These are phyloP conservation scores for Eristalinus sepulchralis DNA, from an alignment of 2,888 invertebrate genomes.

Conservation along the genomic window DNA sequence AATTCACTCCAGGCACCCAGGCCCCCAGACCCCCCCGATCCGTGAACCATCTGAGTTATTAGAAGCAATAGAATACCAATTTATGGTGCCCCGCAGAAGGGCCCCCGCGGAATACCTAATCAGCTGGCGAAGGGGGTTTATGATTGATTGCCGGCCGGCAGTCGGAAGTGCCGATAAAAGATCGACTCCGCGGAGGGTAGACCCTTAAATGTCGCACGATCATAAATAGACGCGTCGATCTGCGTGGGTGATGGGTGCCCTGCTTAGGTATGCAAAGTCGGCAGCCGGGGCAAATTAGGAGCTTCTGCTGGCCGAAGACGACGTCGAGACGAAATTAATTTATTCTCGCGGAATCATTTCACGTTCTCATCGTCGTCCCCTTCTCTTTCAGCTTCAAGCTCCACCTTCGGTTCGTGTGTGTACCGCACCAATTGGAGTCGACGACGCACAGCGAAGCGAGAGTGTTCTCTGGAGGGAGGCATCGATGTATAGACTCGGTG, in stretches of 20 bases:
- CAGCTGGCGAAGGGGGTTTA: conserved; percentile 12
- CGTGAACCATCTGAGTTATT: conserved; percentile 53
- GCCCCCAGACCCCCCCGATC: no score
- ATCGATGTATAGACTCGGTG: background rate
- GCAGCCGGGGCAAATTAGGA: conserved; percentile 32
- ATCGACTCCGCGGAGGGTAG: conserved; percentile 4
- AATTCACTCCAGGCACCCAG: background rate
- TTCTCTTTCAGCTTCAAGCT: conserved; percentile 31
- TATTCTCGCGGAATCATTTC: conserved; percentile 33
- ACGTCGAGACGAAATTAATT: conserved; percentile 24
- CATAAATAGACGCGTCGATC: background rate
- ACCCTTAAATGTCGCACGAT: conserved; percentile 21
- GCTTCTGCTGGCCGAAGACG: background rate
- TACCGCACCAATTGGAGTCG: conserved; percentile 37
- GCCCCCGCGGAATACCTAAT: conserved; percentile 55
- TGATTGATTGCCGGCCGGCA: conserved; percentile 45
- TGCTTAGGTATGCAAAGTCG: conserved; percentile 37
- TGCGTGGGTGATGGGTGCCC: background rate
- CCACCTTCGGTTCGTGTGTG: conserved; percentile 33
- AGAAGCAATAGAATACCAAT: conserved; percentile 60
- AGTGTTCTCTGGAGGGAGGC: background rate
- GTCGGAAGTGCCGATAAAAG: background rate
- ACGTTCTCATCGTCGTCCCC: conserved; percentile 14
- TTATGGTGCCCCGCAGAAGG: conserved; percentile 48
- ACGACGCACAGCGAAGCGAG: background rate